Base-by-base conservation (phyloP, 2,113 vertebrate genomes). In the Poicephalus meyeri region DNA sequence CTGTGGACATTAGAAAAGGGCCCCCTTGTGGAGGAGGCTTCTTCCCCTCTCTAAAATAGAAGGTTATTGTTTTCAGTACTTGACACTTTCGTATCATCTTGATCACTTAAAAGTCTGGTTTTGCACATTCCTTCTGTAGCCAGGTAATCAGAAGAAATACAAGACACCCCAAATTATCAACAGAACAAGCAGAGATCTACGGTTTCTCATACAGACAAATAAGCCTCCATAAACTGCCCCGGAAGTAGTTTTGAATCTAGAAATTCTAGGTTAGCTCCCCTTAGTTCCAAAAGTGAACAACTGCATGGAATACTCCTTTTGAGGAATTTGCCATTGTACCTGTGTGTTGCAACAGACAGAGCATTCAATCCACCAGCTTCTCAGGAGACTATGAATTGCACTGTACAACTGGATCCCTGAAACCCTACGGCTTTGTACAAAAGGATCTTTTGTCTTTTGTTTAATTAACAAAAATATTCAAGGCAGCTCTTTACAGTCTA, bases 311-410 rank as follows among this genome's bases (percentile, higher is more conserved):
- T 71, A 46, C 37, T 86, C 35, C n/a, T 71, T 91, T 49, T 47
- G 26, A 88, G 50, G 69, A 76, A 71, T 95, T 84, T 95, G 73
- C 83, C 28, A 1, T 81, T 64, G 33, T 50, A 61, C 47, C 72
- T 52, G 12, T 1, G 4, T 80, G 56, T 86, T 61, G 37, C 52
- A 84, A 13, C 29, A 68, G 87, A 31, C 33, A 26, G 12, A 61
- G 29, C 33, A 47, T 86, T 95, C 33, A 71, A 9, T 89, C 37
- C 66, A 24, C 21, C 69, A 81, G 0, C 61, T 92, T 95, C 92
- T 96, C 88, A 94, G 86, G 95, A 91, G 35, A 81, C 39, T 92
- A 1, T 94, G 79, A 94, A 91, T 65, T 93, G 80, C n/a, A 69
- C 91, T 91, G 80, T 61, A 65, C 14, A 61, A 17, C 24, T 63